A percentile compares a stretch with the other conserved stretches of the same genome.
Evolutionary conservation across 1,140 invertebrate genomes (phyloP).

Genomic region (Drosophila lacteicornis): DNA sequence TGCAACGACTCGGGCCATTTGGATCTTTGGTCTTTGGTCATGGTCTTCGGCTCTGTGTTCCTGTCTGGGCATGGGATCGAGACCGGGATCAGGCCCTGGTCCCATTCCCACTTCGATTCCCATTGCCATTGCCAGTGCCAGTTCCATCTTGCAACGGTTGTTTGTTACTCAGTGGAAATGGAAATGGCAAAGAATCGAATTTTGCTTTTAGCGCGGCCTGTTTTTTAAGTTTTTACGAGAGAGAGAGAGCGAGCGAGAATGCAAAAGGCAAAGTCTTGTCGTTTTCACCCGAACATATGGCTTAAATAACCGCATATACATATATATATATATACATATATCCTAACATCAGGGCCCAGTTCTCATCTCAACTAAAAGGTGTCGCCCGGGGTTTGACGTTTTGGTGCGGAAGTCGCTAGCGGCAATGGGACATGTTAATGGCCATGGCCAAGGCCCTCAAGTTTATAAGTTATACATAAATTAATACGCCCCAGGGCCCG

Average conservation of each 20-base stretch:
- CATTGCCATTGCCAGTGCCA: slow-evolving; percentile 21
- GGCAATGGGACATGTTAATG: slow-evolving; percentile 74
- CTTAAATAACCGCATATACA: slow-evolving; percentile 48
- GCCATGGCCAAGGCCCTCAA: slow-evolving; percentile 74
- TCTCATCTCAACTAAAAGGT: slow-evolving; percentile 50
- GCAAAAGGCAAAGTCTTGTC: slow-evolving; percentile 57
- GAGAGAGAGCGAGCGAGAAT: background rate
- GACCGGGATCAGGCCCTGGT: slow-evolving; percentile 23
- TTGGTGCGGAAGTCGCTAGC: slow-evolving; percentile 67
- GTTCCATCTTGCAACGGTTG: slow-evolving; percentile 71
- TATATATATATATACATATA: slow-evolving; percentile 1
- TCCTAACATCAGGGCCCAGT: slow-evolving; percentile 35
- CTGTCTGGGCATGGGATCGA: slow-evolving; percentile 29
- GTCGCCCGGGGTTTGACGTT: slow-evolving; percentile 63
- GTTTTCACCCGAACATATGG: slow-evolving; percentile 76
- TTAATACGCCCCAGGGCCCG: slow-evolving; percentile 30
- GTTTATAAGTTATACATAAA: slow-evolving; percentile 74
- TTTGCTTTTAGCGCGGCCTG: slow-evolving; percentile 81
- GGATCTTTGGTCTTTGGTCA: slow-evolving; percentile 52
- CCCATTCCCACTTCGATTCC: slow-evolving; percentile 18
- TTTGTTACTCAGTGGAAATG: slow-evolving; percentile 77
- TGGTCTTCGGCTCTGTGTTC: slow-evolving; percentile 49
- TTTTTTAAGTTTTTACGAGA: slow-evolving; percentile 66
- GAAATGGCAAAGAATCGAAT: slow-evolving; percentile 77
- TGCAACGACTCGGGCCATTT: slow-evolving; percentile 72